phyloP scores from a whole-genome alignment of 2,888 invertebrate species.

The Callyntrura sp. region DNA sequence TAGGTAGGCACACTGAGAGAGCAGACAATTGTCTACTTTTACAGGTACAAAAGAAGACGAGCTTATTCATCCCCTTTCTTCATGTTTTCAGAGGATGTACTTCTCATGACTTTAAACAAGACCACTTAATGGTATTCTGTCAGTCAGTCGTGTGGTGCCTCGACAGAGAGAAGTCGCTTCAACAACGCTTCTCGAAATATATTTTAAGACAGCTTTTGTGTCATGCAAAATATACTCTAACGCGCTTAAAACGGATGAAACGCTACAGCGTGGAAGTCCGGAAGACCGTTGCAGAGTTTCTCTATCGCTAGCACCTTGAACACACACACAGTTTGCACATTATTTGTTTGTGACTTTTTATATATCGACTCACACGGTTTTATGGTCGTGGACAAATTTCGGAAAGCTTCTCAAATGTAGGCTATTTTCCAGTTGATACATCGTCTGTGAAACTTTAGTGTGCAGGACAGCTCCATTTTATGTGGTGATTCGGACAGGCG shows the following conservation, averaged over 20 bases:
- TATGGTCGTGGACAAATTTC: background rate
- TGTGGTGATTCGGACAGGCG: background rate
- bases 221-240: background rate
- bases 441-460: too few species aligned
- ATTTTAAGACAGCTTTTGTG: background rate
- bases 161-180: constrained; percentile 71
- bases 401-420: background rate
- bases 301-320: background rate
- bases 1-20: background rate
- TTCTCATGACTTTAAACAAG: constrained; percentile 74
- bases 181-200: constrained; percentile 34
- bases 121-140: constrained; percentile 72
- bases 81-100: constrained; percentile 59
- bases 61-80: constrained; percentile 71
- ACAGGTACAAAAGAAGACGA: constrained; percentile 17
- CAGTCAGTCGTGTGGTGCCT: constrained; percentile 76
- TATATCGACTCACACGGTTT: background rate
- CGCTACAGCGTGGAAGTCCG: background rate
- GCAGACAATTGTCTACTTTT: constrained; percentile 32
- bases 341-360: background rate
- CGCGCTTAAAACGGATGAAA: background rate
- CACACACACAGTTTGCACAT: background rate
- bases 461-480: too few species aligned
- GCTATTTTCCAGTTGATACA: background rate
- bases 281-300: background rate